Evolutionary conservation across 2,797 vertebrate genomes (phyloP), one percentile per base, ranked within the genome.

Genomic region (Avahi laniger): DNA sequence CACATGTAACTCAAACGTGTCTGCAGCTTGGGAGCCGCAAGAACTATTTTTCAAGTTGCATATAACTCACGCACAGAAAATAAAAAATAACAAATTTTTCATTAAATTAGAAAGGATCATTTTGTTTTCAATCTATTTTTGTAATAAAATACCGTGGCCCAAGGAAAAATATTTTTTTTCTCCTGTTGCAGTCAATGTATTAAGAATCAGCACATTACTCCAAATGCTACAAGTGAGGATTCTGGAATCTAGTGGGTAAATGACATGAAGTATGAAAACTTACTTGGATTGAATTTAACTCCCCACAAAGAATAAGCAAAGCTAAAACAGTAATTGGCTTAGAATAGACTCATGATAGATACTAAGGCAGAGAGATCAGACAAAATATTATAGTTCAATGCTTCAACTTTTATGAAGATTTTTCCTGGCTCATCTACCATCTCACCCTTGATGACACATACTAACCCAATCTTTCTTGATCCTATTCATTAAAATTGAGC

Each of bases 301-400:
- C 43, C n/a, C 11, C 70, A 95, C 35, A 88, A 92, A 78, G 46
- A 94, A 89, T 79, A 93, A 90, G 30, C 28, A 90, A 95, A 85
- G 57, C 41, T 89, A 73, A 85, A 94, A 69, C 20, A 63, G 43
- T 54, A 82, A 63, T 2, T 89, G n/a, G 35, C 73, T 94, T 96
- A 84, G 41, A 79, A 94, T 1, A 84, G 72, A 84, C 59, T 82
- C 79, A 72, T 0, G 2, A 76, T 33, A 69, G 33, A 76, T 54
- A 78, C 20, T 81, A n/a, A 83, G 28, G 73, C 22, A 46, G 57
- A 86, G 35, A 72, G 50, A 85, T 20, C 18, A 86, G 20, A 89
- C n/a, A 76, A 76, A 92, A 91, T 73, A 80, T 11, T 52, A 22
- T 26, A 83, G 24, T 75, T 86, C 73, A 94, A 52, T 57, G 43